A percentile compares a stretch with the other conserved stretches of the same genome.
Conservation (phyloP, 2,113 vertebrate species). For the Chrysemys picta region DNA sequence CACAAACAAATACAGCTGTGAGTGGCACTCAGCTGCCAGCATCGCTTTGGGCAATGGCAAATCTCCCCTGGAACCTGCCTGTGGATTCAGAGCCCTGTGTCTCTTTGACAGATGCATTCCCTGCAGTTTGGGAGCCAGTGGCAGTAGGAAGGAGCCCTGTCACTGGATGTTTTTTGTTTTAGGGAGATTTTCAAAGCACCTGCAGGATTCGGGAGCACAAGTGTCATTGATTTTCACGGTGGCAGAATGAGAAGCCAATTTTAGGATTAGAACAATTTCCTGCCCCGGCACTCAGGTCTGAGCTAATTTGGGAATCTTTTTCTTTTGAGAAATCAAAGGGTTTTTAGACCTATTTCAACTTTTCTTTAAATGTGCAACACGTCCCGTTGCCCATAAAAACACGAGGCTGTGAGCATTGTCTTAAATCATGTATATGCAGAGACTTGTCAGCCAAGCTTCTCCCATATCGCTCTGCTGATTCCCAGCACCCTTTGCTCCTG, state of each 20-base stretch:
- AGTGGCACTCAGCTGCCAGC: accelerated
- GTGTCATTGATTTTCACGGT: neutral
- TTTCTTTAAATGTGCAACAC: neutral
- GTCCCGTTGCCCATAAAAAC: neutral
- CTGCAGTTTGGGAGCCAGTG: neutral
- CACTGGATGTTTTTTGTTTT: neutral
- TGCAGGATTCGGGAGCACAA: neutral
- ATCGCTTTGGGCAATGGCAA: neutral
- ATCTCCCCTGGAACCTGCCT: no score
- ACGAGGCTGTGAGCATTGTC: neutral
- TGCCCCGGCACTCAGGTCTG: neutral
- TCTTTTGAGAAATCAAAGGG: neutral
- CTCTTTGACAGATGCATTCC: accelerated
- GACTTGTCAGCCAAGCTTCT: neutral
- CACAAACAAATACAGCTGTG: neutral
- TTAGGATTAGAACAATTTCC: neutral
- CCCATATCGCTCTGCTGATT: neutral
- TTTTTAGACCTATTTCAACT: neutral
- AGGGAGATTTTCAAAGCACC: neutral
- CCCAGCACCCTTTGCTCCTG: neutral
- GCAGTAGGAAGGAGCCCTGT: neutral
- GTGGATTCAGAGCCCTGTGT: accelerated
- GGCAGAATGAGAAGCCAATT: neutral
- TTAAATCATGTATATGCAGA: neutral
- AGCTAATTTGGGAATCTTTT: neutral